Evolutionary conservation across 2,113 vertebrate genomes (phyloP).

Genomic region (Rhea pennata): DNA sequence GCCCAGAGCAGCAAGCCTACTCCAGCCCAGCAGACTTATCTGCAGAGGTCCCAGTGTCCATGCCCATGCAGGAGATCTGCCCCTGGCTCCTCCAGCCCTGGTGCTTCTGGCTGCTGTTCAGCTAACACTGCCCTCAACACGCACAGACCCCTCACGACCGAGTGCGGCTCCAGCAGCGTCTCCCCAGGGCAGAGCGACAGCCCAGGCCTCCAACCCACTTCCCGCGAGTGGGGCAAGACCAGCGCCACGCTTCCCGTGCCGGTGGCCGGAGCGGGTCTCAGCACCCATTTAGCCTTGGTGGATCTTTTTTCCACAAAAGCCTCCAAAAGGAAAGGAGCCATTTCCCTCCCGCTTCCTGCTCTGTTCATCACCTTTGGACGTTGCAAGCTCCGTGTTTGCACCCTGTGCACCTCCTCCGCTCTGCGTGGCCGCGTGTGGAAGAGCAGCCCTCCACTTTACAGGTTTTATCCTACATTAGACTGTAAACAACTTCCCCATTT

Average conservation of each 20-base stretch:
- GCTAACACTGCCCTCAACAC: neutral
- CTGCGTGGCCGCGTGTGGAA: rapidly evolving
- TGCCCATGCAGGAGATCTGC: neutral
- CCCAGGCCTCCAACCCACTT: no score
- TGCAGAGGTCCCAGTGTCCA: neutral
- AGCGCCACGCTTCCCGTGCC: no score
- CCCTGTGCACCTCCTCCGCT: neutral
- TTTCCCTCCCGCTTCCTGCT: neutral
- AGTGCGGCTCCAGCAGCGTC: no score
- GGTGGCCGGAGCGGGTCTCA: rapidly evolving
- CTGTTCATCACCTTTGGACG: neutral
- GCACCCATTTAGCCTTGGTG: neutral
- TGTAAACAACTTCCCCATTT: neutral
- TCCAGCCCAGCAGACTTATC: neutral
- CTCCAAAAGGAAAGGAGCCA: neutral
- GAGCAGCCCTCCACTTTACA: neutral
- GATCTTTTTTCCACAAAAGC: neutral
- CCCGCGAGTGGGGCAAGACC: neutral
- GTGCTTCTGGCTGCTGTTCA: neutral
- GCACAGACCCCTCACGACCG: no score
- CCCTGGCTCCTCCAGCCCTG: neutral
- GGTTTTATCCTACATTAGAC: neutral
- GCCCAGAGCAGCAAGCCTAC: neutral
- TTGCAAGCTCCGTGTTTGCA: no score
- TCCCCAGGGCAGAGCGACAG: no score